A percentile compares a stretch with the other conserved stretches of the same genome.
phyloP scores from a whole-genome alignment of 1,140 invertebrate genomes.

The Maconellicoccus hirsutus region DNA sequence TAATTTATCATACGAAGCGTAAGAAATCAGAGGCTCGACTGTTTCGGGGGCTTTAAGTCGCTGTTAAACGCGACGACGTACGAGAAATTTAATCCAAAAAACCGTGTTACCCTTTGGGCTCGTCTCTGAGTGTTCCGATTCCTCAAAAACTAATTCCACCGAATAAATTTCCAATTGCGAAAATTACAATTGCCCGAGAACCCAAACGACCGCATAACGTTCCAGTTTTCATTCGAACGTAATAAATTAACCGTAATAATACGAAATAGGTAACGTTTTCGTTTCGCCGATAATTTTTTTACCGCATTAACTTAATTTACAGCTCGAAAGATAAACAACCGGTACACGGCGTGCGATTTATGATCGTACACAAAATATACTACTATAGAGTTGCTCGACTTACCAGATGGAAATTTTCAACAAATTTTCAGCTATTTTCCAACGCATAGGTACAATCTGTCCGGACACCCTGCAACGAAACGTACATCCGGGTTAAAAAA shows the following conservation, averaged over 20 bases:
- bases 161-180: not conserved
- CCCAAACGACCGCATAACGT: too few species aligned
- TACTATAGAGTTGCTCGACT: not conserved
- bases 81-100: too few species aligned
- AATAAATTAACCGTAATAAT: not conserved
- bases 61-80: too few species aligned
- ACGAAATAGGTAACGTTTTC: not conserved
- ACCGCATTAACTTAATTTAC: not conserved
- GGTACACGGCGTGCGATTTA: not conserved
- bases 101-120: too few species aligned
- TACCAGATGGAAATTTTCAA: not conserved
- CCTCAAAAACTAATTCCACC: not conserved
- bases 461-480: too few species aligned
- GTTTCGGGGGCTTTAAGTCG: too few species aligned
- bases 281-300: not conserved
- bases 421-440: not conserved
- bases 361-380: not conserved
- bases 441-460: slow-evolving; percentile 1
- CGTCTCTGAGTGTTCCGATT: not conserved
- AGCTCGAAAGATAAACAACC: not conserved
- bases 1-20: too few species aligned
- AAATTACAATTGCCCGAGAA: not conserved
- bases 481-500: too few species aligned
- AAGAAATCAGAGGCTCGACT: too few species aligned
- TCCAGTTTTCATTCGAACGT: not conserved